Evolutionary conservation across 2,888 invertebrate species (phyloP), one percentile per base, ranked within the genome.

Genomic region (Noctuana brunneofusca): DNA sequence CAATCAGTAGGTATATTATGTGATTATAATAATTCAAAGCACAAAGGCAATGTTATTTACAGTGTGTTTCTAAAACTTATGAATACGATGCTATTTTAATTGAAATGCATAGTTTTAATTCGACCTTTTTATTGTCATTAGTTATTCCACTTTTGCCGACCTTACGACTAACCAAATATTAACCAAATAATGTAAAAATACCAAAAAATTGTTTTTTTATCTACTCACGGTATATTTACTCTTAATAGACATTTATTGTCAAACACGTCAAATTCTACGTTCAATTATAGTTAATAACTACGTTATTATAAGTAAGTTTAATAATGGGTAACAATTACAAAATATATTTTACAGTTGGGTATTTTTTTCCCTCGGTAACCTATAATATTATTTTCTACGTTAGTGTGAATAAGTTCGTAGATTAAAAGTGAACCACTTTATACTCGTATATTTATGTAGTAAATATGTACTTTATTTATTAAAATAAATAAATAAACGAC

Each of bases 1-100:
- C 55, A 55, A 41, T 43, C 55, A 55, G 49, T 46, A 46, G 38
- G 50, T 54, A 38, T 22, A 50, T 41, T 54, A 48, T 8, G 22
- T 20, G n/a, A 3, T 12, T 35, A n/a, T n/a, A n/a, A 41, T 41
- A 8, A 16, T 41, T 16, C 41, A 41, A 41, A 41, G 41, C 41
- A 41, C 16, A 41, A 14, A 41, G 41, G 41, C 41, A 41, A 41
- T 41, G 41, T 41, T 41, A 41, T 41, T 41, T 41, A 41, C 41
- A 41, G 16, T 41, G 41, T 16, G 5, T 16, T 14, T 41, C 8
- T 1, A 41, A 41, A 41, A 41, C 14, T 16, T 35, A 11, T 30
- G 8, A 30, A 30, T 11, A 11, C 4, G 35, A 35, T 43, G 43
- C 18, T 18, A 43, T 43, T 11, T 43, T 43, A 43, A 43, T 43